Conservation (phyloP, 2,888 invertebrate species). For the Melitaea athalia region DNA sequence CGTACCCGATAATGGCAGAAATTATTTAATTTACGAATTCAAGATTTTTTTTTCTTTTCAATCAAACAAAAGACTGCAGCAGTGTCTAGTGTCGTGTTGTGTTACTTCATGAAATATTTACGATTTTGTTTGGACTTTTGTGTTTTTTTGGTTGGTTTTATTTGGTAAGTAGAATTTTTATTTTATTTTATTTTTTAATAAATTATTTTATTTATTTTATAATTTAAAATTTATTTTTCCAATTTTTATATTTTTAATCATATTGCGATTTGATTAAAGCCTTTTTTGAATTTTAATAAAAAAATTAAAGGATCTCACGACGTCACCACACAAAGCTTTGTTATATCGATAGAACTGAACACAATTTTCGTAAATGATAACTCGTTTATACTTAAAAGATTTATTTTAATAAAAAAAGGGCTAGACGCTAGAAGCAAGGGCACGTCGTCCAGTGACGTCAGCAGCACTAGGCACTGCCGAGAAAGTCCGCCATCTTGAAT, state of each 20-base stretch:
- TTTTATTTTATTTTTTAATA: conserved; percentile 40
- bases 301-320: background rate
- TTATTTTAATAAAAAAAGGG: conserved; percentile 51
- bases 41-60: conserved; percentile 63
- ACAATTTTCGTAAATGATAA: conserved; percentile 31
- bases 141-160: conserved; percentile 63
- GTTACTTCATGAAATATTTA: conserved; percentile 61
- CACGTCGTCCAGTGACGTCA: conserved; percentile 80
- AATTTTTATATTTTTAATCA: background rate
- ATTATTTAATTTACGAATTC: conserved; percentile 55
- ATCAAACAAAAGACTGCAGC: conserved; percentile 63
- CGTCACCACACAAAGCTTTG: conserved; percentile 28
- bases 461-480: conserved; percentile 75
- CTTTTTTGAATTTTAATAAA: background rate
- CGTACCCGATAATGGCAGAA: conserved; percentile 61
- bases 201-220: conserved; percentile 30
- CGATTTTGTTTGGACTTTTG: conserved; percentile 65
- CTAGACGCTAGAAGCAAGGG: conserved; percentile 70
- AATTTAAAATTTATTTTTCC: conserved; percentile 2
- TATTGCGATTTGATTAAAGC: background rate
- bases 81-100: conserved; percentile 79
- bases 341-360: conserved; percentile 38
- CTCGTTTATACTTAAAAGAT: conserved; percentile 39
- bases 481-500: conserved; percentile 80
- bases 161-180: conserved; percentile 69